Evolutionary conservation across 2,888 invertebrate species (phyloP).

Genomic region (Marronus borbonicus): DNA sequence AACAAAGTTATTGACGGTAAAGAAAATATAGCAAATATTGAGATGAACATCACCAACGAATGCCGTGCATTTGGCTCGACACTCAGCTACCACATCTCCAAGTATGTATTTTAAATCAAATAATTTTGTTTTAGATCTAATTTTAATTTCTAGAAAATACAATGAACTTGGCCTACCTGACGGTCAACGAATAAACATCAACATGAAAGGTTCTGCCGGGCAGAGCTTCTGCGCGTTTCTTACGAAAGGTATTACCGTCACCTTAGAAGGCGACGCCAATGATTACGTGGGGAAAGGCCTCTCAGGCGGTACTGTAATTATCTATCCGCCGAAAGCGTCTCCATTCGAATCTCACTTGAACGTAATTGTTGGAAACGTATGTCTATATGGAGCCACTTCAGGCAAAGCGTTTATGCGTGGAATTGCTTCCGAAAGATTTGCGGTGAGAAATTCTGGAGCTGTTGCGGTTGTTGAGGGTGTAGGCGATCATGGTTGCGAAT

Average conservation of each 20-base stretch:
- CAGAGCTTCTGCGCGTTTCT: slow-evolving; percentile 99
- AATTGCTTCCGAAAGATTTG: slow-evolving; percentile 98
- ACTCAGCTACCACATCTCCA: slow-evolving; percentile 94
- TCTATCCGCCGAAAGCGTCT: slow-evolving; percentile 91
- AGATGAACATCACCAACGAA: slow-evolving; percentile 90
- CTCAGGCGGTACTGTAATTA: slow-evolving; percentile 94
- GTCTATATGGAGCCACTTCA: slow-evolving; percentile 96
- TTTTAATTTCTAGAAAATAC: slow-evolving; percentile 78
- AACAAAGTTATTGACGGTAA: slow-evolving; percentile 83
- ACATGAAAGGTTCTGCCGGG: slow-evolving; percentile 93
- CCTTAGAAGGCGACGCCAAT: slow-evolving; percentile 96
- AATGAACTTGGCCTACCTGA: slow-evolving; percentile 90
- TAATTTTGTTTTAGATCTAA: neutral
- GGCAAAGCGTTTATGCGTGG: slow-evolving; percentile 92
- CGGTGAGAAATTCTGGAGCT: slow-evolving; percentile 98
- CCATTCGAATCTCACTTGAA: slow-evolving; percentile 94
- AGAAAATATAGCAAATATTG: slow-evolving; percentile 79
- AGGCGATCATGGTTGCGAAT: slow-evolving; percentile 99
- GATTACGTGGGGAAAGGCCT: slow-evolving; percentile 98
- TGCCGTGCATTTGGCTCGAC: slow-evolving; percentile 95
- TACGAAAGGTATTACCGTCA: slow-evolving; percentile 90
- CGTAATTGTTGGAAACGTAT: slow-evolving; percentile 98
- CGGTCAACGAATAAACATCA: slow-evolving; percentile 83
- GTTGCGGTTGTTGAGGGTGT: slow-evolving; percentile 97
- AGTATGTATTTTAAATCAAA: slow-evolving; percentile 74